These are phyloP conservation scores for Nansenia antarctica DNA, from an alignment of 2,113 vertebrate species.

Conservation along the genomic window DNA sequence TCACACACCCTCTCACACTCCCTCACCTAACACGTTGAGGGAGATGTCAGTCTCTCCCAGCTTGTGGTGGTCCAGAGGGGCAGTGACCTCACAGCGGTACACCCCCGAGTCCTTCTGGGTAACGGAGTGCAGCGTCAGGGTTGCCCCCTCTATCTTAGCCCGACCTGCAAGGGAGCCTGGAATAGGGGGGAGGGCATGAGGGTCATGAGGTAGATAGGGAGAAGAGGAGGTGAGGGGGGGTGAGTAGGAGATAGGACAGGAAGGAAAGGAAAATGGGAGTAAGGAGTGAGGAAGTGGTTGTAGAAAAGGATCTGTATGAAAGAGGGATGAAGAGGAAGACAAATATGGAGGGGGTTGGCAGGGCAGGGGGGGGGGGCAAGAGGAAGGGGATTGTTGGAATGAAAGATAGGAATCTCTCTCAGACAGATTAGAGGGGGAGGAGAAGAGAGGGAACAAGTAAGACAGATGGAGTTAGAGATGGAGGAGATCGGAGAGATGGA, in stretches of 20 bases:
- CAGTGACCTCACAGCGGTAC: conserved; percentile 93
- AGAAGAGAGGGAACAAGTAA: not conserved
- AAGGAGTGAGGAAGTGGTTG: not conserved
- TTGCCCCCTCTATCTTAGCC: conserved; percentile 85
- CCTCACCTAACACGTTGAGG: conserved; percentile 85
- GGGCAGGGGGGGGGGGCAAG: too few species aligned
- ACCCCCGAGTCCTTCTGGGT: conserved; percentile 87
- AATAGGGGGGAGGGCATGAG: not conserved
- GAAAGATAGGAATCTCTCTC: too few species aligned
- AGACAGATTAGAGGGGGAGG: too few species aligned
- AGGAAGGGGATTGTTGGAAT: too few species aligned
- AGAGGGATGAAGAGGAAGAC: not conserved
- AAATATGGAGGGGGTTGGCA: too few species aligned
- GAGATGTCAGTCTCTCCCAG: conserved; percentile 81
- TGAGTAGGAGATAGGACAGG: not conserved
- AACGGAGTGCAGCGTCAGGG: conserved; percentile 85
- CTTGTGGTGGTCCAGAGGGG: conserved; percentile 75
- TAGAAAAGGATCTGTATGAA: not conserved
- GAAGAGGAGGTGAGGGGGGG: not conserved
- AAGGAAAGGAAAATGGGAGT: not conserved
- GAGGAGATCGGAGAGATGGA: not conserved
- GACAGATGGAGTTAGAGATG: not conserved
- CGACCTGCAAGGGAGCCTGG: conserved; percentile 79
- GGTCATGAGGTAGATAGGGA: not conserved
- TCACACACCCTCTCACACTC: not conserved